A percentile compares a stretch with the other conserved stretches of the same genome.
phyloP scores from a whole-genome alignment of 2,113 vertebrate genomes.

The Nibea coibor region DNA sequence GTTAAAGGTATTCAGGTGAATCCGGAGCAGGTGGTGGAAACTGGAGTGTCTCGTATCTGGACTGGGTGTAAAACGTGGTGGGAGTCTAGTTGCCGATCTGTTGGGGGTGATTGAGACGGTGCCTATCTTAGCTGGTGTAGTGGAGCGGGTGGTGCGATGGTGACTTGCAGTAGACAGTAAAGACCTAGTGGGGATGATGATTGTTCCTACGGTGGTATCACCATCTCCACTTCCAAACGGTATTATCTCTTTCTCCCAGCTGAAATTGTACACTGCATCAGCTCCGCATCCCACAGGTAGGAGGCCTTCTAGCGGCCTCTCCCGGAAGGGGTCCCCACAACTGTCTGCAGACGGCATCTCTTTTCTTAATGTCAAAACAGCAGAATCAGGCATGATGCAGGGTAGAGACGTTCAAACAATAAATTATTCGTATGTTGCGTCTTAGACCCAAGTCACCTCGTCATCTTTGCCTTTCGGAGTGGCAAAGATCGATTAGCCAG shows the following conservation, averaged over 20 bases:
- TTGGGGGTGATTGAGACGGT: constrained; percentile 29
- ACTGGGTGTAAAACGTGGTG: constrained; percentile 69
- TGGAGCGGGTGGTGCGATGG: constrained; percentile 11
- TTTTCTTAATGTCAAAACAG: constrained; percentile 81
- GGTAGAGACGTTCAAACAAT: constrained; percentile 47
- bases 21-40: constrained; percentile 74
- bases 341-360: constrained; percentile 71
- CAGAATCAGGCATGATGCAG: constrained; percentile 71
- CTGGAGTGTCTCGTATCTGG: constrained; percentile 59
- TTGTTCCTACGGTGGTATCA: constrained; percentile 31
- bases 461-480: constrained; percentile 74
- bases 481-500: constrained; percentile 75
- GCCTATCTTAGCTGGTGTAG: not conserved
- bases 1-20: constrained; percentile 80
- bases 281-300: constrained; percentile 73
- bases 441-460: constrained; percentile 66
- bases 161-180: constrained; percentile 50
- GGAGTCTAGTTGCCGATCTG: constrained; percentile 40
- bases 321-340: constrained; percentile 73
- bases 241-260: constrained; percentile 63
- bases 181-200: constrained; percentile 33
- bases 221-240: constrained; percentile 61
- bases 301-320: constrained; percentile 65
- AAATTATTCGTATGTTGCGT: constrained; percentile 8
- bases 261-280: constrained; percentile 77